These are phyloP conservation scores for Dendrocopos noguchii DNA, from an alignment of 2,113 vertebrate genomes.

Conservation along the genomic window DNA sequence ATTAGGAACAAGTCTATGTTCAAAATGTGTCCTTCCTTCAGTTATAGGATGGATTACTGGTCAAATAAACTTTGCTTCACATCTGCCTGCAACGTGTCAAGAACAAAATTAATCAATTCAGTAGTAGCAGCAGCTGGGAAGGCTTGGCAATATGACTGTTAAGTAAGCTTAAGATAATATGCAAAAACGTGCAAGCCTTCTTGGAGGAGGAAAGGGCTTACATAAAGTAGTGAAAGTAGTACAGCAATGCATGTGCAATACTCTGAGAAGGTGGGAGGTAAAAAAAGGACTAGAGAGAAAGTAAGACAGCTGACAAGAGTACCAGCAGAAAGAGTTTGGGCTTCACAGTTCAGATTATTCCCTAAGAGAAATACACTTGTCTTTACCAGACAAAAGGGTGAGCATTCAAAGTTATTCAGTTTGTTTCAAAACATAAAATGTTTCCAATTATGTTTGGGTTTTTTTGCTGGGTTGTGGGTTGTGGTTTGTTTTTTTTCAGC, in stretches of 20 bases:
- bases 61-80: constrained; percentile 42
- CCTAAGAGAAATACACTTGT: neutral
- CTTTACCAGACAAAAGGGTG: neutral
- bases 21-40: neutral
- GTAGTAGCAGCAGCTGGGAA: constrained; percentile 12
- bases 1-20: neutral
- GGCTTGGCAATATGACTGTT: neutral
- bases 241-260: neutral
- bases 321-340: neutral
- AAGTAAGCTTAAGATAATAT: constrained; percentile 26
- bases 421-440: neutral
- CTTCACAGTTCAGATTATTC: neutral
- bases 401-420: neutral
- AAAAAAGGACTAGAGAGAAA: neutral
- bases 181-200: constrained; percentile 30
- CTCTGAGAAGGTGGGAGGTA: neutral
- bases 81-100: constrained; percentile 1
- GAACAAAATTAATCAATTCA: constrained; percentile 35
- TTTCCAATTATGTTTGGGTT: neutral
- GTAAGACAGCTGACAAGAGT: neutral
- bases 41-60: neutral
- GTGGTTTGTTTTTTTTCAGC: neutral
- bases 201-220: constrained; percentile 5
- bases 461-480: too few relatives aligned
- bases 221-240: neutral